These are phyloP conservation scores for Drosophila asahinai DNA, from an alignment of 1,140 invertebrate species.

Conservation along the genomic window DNA sequence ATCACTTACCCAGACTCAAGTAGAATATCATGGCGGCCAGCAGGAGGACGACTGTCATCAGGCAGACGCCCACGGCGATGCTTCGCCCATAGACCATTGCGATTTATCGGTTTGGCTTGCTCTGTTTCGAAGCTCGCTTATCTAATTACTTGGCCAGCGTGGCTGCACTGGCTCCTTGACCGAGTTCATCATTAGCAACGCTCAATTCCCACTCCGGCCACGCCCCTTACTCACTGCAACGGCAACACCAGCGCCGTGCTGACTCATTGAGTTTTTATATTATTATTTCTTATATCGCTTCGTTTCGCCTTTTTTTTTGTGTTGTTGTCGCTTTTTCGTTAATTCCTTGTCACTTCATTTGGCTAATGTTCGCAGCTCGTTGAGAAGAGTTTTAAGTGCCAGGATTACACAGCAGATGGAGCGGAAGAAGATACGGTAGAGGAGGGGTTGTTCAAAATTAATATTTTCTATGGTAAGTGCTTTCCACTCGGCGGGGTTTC, in stretches of 20 bases:
- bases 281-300: slow-evolving; percentile 52
- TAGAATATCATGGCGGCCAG: slow-evolving; percentile 73
- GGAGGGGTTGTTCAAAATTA: slow-evolving; percentile 44
- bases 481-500: slow-evolving; percentile 54
- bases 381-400: slow-evolving; percentile 48
- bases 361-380: slow-evolving; percentile 53
- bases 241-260: slow-evolving; percentile 25
- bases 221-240: slow-evolving; percentile 35
- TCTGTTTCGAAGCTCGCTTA: slow-evolving; percentile 43
- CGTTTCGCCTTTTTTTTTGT: slow-evolving; percentile 9
- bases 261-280: slow-evolving; percentile 50
- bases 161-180: slow-evolving; percentile 53
- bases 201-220: slow-evolving; percentile 39
- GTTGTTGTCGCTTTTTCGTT: slow-evolving; percentile 18
- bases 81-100: slow-evolving; percentile 80
- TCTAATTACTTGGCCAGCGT: slow-evolving; percentile 70
- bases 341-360: slow-evolving; percentile 71
- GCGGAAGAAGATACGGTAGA: slow-evolving; percentile 26
- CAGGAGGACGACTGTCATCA: slow-evolving; percentile 64
- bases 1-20: slow-evolving; percentile 74
- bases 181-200: slow-evolving; percentile 61
- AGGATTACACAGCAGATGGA: slow-evolving; percentile 56
- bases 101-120: slow-evolving; percentile 28
- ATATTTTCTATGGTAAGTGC: slow-evolving; percentile 47
- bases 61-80: slow-evolving; percentile 71